Conservation (phyloP, 2,888 invertebrate genomes). For the Drosophila rellima region DNA sequence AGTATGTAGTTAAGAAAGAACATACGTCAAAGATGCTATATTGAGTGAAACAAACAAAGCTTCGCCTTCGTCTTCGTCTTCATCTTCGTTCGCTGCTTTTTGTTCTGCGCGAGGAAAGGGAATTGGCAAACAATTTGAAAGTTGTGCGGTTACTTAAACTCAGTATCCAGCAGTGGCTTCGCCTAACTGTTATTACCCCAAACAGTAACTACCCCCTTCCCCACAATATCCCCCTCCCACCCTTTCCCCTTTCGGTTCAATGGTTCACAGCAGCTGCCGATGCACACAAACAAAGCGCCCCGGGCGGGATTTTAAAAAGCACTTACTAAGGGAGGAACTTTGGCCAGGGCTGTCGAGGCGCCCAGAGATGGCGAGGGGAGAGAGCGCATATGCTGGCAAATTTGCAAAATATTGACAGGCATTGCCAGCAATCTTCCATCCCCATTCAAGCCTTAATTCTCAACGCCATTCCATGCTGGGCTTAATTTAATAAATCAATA, state of each 20-base stretch:
- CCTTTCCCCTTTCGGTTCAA: slow-evolving; percentile 17
- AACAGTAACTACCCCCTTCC: slow-evolving; percentile 3
- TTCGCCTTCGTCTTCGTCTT: slow-evolving; percentile 2
- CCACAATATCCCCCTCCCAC: background rate
- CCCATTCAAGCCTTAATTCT: background rate
- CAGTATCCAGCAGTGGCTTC: slow-evolving; percentile 33
- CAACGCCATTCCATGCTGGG: slow-evolving; percentile 34
- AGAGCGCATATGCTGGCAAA: slow-evolving; percentile 54
- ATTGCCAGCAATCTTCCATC: slow-evolving; percentile 23
- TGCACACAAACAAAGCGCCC: slow-evolving; percentile 75
- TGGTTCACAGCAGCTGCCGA: slow-evolving; percentile 59
- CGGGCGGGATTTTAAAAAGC: slow-evolving; percentile 78
- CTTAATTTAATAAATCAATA: slow-evolving; percentile 80
- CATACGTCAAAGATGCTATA: slow-evolving; percentile 79
- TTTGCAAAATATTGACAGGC: slow-evolving; percentile 77
- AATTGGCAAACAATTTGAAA: slow-evolving; percentile 74
- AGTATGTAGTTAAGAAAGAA: slow-evolving; percentile 14
- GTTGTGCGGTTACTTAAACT: slow-evolving; percentile 75
- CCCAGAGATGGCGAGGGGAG: background rate
- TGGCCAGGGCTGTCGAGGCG: slow-evolving; percentile 17
- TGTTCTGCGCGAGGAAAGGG: slow-evolving; percentile 5
- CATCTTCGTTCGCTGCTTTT: background rate
- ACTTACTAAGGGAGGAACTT: slow-evolving; percentile 59
- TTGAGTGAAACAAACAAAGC: slow-evolving; percentile 75
- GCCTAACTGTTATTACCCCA: slow-evolving; percentile 41